These are phyloP conservation scores for Aspidapion aeneum DNA, from an alignment of 2,888 invertebrate genomes.

Conservation along the genomic window DNA sequence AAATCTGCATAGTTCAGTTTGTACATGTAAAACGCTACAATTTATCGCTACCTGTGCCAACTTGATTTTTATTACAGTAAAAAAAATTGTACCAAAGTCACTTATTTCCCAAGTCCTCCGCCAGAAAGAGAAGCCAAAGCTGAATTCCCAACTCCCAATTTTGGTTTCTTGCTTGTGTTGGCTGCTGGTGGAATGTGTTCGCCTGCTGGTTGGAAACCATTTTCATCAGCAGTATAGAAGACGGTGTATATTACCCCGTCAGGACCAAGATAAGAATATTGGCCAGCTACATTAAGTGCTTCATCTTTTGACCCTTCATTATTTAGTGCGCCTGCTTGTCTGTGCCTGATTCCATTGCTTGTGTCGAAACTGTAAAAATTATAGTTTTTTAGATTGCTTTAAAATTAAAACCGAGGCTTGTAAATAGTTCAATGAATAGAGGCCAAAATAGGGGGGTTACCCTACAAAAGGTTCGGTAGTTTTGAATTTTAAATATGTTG, in stretches of 20 bases:
- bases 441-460: no score
- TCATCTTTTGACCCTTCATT: conserved; percentile 51
- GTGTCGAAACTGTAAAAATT: conserved; percentile 38
- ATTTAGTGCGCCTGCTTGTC: conserved; percentile 49
- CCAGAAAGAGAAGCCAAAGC: conserved; percentile 42
- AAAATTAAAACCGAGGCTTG: no score
- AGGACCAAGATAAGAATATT: conserved; percentile 55
- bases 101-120: conserved; percentile 33
- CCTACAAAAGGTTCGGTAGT: no score
- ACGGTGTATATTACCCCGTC: conserved; percentile 53
- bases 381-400: no score
- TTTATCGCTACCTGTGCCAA: no score
- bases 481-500: no score
- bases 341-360: conserved; percentile 54
- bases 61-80: no score
- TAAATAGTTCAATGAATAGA: no score
- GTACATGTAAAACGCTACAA: no score
- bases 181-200: conserved; percentile 39
- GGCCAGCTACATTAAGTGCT: conserved; percentile 51
- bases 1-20: no score
- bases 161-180: conserved; percentile 32
- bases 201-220: conserved; percentile 50
- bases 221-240: conserved; percentile 55
- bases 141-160: conserved; percentile 41
- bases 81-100: no score